These are phyloP conservation scores for Zygaena filipendulae DNA, from an alignment of 2,888 invertebrate species.

Conservation along the genomic window DNA sequence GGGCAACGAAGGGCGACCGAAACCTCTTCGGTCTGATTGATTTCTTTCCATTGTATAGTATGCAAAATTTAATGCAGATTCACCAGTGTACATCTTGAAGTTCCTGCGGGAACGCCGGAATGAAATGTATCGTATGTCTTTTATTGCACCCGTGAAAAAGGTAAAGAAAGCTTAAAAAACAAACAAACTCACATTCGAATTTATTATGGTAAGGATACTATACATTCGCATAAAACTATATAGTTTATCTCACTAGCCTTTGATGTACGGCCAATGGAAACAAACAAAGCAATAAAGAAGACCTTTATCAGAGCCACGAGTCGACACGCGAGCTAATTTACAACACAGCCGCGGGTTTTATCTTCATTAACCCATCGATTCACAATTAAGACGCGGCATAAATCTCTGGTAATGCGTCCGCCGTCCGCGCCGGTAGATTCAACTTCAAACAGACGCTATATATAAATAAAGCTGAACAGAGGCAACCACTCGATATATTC, in stretches of 20 bases:
- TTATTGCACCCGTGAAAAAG: too few relatives aligned
- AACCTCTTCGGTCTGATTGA: too few relatives aligned
- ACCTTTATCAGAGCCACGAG: slow-evolving; percentile 65
- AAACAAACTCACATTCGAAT: too few relatives aligned
- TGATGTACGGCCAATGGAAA: slow-evolving; percentile 65
- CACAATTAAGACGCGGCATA: slow-evolving; percentile 69
- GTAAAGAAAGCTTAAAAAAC: too few relatives aligned
- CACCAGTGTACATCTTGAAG: too few relatives aligned
- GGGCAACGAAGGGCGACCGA: too few relatives aligned
- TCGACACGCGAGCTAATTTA: slow-evolving; percentile 70
- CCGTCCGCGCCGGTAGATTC: slow-evolving; percentile 65
- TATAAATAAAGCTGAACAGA: slow-evolving; percentile 68
- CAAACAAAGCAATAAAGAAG: slow-evolving; percentile 68
- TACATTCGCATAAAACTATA: slow-evolving; percentile 60
- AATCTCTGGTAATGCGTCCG: slow-evolving; percentile 66
- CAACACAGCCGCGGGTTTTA: slow-evolving; percentile 67
- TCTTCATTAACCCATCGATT: slow-evolving; percentile 70
- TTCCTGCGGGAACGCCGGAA: too few relatives aligned
- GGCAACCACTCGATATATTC: slow-evolving; percentile 68
- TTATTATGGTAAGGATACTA: too few relatives aligned
- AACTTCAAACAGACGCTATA: slow-evolving; percentile 68
- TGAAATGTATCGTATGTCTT: too few relatives aligned
- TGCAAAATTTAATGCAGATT: too few relatives aligned
- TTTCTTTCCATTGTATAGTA: too few relatives aligned
- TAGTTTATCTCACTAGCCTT: slow-evolving; percentile 61